Percentiles rank a stretch among this genome's conserved stretches.
These are phyloP conservation scores for Antheraea yamamai DNA, from an alignment of 2,888 invertebrate genomes.

Conservation along the genomic window DNA sequence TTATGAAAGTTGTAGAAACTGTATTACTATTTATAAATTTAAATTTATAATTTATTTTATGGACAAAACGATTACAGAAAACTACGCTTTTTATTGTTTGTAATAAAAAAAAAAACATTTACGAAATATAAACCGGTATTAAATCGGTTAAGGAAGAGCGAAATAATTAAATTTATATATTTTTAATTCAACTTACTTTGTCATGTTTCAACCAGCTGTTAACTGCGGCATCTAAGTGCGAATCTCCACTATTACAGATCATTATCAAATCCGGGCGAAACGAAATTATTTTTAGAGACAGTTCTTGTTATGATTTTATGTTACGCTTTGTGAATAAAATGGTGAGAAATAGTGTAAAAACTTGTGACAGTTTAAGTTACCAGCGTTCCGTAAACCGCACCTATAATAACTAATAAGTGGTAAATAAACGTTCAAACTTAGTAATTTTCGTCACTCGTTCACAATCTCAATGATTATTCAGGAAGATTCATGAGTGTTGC, in stretches of 20 bases:
- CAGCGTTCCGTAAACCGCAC: not conserved
- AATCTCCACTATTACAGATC: conserved; percentile 72
- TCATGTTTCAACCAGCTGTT: conserved; percentile 89
- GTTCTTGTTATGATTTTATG: not conserved
- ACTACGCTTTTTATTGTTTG: not conserved
- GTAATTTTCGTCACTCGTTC: conserved; percentile 6
- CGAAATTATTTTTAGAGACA: not conserved
- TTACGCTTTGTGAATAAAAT: not conserved
- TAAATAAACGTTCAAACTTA: conserved; percentile 3
- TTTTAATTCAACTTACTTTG: conserved; percentile 72
- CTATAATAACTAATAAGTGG: not conserved
- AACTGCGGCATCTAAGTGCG: conserved; percentile 84
- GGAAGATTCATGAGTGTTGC: no score
- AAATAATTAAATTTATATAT: not conserved
- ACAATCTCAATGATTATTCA: not conserved
- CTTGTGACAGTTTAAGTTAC: not conserved
- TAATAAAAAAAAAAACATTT: not conserved
- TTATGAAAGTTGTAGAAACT: not conserved
- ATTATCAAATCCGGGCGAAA: conserved; percentile 39
- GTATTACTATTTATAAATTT: not conserved
- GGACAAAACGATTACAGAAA: not conserved
- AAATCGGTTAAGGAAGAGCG: not conserved
- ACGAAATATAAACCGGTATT: not conserved
- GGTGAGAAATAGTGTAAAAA: not conserved
- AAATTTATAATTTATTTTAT: not conserved